Base-by-base conservation (phyloP, 2,888 invertebrate species). In the Ctenicera cuprea region DNA sequence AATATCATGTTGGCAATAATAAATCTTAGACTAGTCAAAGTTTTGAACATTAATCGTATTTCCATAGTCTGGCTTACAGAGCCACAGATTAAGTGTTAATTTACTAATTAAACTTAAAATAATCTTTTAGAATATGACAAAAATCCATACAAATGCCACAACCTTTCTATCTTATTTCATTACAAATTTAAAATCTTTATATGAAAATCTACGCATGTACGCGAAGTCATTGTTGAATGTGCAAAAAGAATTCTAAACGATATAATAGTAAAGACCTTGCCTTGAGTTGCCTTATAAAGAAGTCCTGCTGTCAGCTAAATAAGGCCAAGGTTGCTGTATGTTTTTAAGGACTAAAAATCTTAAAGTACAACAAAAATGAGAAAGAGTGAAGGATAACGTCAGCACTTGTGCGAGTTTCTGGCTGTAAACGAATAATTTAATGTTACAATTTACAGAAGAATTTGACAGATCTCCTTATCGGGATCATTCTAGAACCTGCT, bases 211-310 rank as follows among this genome's bases (percentile, higher is more conserved):
- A 48, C 48, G 48, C 48, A 20, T 18, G 18, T 48, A 48, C 48
- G 48, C 48, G 18, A 5, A 18, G 48, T 18, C 16, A 48, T 16
- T 48, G 48, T 20, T 11, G 11, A 48, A 48, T 3, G 18, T 16
- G 16, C 18, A 16, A 20, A 18, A 48, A 48, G 48, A 59, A 37
- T 59, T 33, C 57, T 57, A 14, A 57, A 11, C 57, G 18, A 33
- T 57, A 33, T 59, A 38, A 37, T 59, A 59, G 54, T 33, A 59
- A 38, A 69, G 61, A 38, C 69, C 69, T 69, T 69, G 69, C 69
- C 69, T 69, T 69, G 69, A 62, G 38, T 26, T 41, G 30, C 48
- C 69, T 20, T 50, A 43, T 45, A 45, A 37, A 69, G 59, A 59
- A 69, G 48, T 50, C 62, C 41, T 48, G 18, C 50, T 50, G 61